A percentile compares a stretch with the other conserved stretches of the same genome.
Conservation (phyloP, 2,113 vertebrate genomes). For the Cichladusa arquata region DNA sequence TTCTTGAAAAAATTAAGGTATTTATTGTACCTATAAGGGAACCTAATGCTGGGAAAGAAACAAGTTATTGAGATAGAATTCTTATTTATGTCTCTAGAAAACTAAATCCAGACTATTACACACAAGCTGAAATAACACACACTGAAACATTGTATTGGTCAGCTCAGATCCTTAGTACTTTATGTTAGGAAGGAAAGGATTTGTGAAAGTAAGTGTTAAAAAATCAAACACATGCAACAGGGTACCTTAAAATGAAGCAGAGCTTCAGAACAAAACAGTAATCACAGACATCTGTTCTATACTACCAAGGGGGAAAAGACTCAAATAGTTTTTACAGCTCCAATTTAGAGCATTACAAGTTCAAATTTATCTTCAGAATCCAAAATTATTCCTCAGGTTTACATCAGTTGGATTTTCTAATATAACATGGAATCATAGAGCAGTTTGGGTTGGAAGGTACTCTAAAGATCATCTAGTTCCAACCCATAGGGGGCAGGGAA, state of each 20-base stretch:
- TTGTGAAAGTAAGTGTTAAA: constrained; percentile 20
- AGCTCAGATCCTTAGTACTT: not conserved
- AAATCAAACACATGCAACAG: not conserved
- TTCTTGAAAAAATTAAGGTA: not conserved
- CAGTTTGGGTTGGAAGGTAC: not conserved
- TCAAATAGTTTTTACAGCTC: not conserved
- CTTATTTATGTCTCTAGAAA: not conserved
- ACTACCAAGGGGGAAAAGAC: not conserved
- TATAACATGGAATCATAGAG: not conserved
- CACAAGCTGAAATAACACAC: not conserved
- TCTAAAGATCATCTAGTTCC: not conserved
- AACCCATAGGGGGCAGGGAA: not conserved
- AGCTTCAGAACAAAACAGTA: not conserved
- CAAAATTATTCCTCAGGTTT: not conserved
- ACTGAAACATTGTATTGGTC: not conserved
- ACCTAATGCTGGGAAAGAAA: not conserved
- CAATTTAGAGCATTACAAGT: not conserved
- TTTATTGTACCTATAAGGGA: not conserved
- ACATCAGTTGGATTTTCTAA: not conserved
- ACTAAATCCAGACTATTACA: not conserved
- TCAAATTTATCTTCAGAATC: constrained; percentile 4
- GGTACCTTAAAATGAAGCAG: constrained; percentile 6
- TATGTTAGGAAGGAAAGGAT: not conserved
- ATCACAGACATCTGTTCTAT: not conserved
- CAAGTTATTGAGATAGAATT: not conserved